Evolutionary conservation across 2,888 invertebrate genomes (phyloP).

Genomic region (Drosophila rubida): DNA sequence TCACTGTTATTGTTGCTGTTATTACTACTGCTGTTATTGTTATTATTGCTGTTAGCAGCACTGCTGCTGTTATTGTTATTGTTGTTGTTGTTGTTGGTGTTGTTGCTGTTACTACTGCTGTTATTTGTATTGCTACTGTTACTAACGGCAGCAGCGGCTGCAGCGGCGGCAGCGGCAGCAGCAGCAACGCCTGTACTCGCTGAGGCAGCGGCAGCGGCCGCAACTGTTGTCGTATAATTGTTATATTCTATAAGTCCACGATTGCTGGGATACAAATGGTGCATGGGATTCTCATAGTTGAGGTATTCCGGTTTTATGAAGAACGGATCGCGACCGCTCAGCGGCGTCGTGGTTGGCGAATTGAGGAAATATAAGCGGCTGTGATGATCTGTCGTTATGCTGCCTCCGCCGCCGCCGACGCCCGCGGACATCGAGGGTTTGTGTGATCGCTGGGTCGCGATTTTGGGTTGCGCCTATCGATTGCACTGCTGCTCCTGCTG

Average conservation of each 20-base stretch:
- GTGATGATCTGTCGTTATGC: slow-evolving; percentile 83
- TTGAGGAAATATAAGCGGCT: slow-evolving; percentile 83
- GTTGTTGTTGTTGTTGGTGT: slow-evolving; percentile 31
- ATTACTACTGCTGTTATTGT: slow-evolving; percentile 23
- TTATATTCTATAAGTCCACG: slow-evolving; percentile 82
- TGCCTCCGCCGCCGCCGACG: slow-evolving; percentile 84
- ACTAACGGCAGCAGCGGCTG: slow-evolving; percentile 49
- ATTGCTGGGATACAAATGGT: slow-evolving; percentile 82
- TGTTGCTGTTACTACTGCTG: neutral
- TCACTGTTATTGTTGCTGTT: slow-evolving; percentile 28
- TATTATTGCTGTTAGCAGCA: slow-evolving; percentile 20
- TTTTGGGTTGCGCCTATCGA: slow-evolving; percentile 31
- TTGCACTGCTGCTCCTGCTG: slow-evolving; percentile 9
- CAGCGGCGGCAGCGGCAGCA: slow-evolving; percentile 69
- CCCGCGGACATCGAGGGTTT: slow-evolving; percentile 82
- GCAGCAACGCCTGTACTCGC: slow-evolving; percentile 58
- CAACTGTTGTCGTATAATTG: slow-evolving; percentile 75
- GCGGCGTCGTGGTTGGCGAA: slow-evolving; percentile 81
- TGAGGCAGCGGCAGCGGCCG: slow-evolving; percentile 61
- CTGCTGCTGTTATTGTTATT: slow-evolving; percentile 26
- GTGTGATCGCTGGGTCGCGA: slow-evolving; percentile 72
- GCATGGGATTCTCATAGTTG: slow-evolving; percentile 84
- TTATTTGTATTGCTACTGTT: slow-evolving; percentile 31
- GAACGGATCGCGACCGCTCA: slow-evolving; percentile 81
- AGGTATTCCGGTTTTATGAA: slow-evolving; percentile 83